phyloP scores from a whole-genome alignment of 2,888 invertebrate species.

The Atherix ibis region DNA sequence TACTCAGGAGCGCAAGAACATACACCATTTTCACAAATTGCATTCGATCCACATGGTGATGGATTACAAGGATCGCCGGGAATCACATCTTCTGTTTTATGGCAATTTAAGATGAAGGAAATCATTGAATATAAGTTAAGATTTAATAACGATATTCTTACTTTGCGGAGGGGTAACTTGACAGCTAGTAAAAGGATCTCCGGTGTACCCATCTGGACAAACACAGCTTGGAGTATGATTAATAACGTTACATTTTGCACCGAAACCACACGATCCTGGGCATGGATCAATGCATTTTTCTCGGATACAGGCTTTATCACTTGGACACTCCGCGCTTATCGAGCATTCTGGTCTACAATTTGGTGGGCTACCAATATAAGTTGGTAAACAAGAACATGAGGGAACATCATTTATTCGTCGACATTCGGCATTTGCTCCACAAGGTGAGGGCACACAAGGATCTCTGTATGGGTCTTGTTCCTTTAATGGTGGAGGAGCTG shows the following conservation, averaged over 20 bases:
- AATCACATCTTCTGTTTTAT: no score
- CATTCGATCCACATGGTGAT: conserved; percentile 56
- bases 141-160: conserved; percentile 34
- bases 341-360: conserved; percentile 57
- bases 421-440: conserved; percentile 55
- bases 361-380: conserved; percentile 51
- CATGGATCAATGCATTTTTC: conserved; percentile 58
- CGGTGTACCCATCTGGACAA: conserved; percentile 40
- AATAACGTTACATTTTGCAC: conserved; percentile 44
- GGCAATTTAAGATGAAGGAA: no score
- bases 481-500: conserved; percentile 10
- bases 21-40: conserved; percentile 45
- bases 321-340: conserved; percentile 52
- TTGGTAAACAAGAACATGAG: conserved; percentile 47
- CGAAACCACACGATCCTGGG: conserved; percentile 50
- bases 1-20: conserved; percentile 56
- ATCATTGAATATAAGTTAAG: no score
- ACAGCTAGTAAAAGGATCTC: conserved; percentile 56
- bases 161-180: conserved; percentile 16
- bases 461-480: conserved; percentile 32
- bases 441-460: conserved; percentile 58
- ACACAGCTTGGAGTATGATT: conserved; percentile 53
- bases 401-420: conserved; percentile 43
- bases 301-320: conserved; percentile 52
- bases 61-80: conserved; percentile 40